Percentiles rank a stretch among this genome's conserved stretches.
phyloP scores from a whole-genome alignment of 2,888 invertebrate species.

The Athalia rosae region DNA sequence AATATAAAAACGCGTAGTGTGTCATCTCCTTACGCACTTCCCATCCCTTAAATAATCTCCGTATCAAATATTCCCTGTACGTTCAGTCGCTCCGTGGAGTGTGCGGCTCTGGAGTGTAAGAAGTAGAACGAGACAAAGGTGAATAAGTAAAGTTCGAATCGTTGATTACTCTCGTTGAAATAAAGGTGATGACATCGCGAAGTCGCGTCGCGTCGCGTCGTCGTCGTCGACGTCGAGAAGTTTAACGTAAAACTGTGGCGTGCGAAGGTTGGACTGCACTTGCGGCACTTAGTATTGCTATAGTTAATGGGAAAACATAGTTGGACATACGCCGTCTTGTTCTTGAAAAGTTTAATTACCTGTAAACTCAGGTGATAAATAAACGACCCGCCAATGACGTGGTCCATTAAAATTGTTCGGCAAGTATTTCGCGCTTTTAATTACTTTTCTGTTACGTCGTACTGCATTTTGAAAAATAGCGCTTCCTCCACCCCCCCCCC shows the following conservation, averaged over 20 bases:
- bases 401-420: constrained; percentile 23
- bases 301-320: constrained; percentile 41
- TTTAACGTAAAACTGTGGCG: not conserved
- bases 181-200: too few species aligned
- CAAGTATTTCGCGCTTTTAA: not conserved
- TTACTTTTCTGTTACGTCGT: not conserved
- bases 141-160: too few species aligned
- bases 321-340: constrained; percentile 26
- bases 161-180: too few species aligned
- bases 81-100: too few species aligned
- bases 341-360: constrained; percentile 37
- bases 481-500: too few species aligned
- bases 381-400: constrained; percentile 16
- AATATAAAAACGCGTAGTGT: constrained; percentile 14
- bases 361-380: constrained; percentile 14
- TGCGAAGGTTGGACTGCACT: not conserved
- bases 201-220: too few species aligned
- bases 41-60: not conserved
- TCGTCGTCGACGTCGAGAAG: too few species aligned
- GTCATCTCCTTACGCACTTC: constrained; percentile 19
- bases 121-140: too few species aligned
- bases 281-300: constrained; percentile 41
- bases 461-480: too few species aligned
- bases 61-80: not conserved
- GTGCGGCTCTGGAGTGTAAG: too few species aligned